phyloP scores from a whole-genome alignment of 1,140 invertebrate genomes.

The Ephestia elutella region DNA sequence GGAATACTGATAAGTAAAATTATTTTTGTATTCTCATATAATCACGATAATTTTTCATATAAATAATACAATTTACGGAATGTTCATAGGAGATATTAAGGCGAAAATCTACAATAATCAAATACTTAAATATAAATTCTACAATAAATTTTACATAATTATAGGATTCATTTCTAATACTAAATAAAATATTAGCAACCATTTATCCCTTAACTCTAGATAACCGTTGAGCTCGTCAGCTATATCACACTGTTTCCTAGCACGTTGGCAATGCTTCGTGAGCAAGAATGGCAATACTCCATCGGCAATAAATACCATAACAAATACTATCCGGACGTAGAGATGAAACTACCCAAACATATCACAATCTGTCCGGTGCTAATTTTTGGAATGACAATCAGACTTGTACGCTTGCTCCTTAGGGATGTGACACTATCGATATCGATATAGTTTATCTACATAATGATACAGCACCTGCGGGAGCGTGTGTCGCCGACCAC shows the following conservation, averaged over 20 bases:
- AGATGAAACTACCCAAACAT: not conserved
- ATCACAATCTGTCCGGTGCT: constrained; percentile 3
- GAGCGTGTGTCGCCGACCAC: constrained; percentile 70
- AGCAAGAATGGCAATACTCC: constrained; percentile 45
- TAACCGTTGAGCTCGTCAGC: constrained; percentile 54
- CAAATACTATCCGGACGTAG: not conserved
- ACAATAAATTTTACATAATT: constrained; percentile 19
- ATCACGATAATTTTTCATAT: constrained; percentile 3
- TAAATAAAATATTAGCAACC: constrained; percentile 43
- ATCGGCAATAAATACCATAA: constrained; percentile 28
- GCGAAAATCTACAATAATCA: constrained; percentile 27
- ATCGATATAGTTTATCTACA: constrained; percentile 37
- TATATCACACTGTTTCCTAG: constrained; percentile 49
- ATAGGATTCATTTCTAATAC: constrained; percentile 33
- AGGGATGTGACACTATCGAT: constrained; percentile 8
- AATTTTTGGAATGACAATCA: constrained; percentile 47
- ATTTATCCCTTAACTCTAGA: constrained; percentile 32
- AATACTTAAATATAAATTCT: constrained; percentile 28
- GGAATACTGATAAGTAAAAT: constrained; percentile 16
- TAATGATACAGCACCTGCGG: constrained; percentile 67
- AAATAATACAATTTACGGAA: constrained; percentile 35
- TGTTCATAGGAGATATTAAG: constrained; percentile 34
- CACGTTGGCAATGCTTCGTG: constrained; percentile 42
- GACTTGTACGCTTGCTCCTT: constrained; percentile 34
- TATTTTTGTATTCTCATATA: constrained; percentile 4